Percentiles rank a stretch among this genome's conserved stretches.
phyloP scores from a whole-genome alignment of 2,888 invertebrate genomes.

The Drosophila silvestris region DNA sequence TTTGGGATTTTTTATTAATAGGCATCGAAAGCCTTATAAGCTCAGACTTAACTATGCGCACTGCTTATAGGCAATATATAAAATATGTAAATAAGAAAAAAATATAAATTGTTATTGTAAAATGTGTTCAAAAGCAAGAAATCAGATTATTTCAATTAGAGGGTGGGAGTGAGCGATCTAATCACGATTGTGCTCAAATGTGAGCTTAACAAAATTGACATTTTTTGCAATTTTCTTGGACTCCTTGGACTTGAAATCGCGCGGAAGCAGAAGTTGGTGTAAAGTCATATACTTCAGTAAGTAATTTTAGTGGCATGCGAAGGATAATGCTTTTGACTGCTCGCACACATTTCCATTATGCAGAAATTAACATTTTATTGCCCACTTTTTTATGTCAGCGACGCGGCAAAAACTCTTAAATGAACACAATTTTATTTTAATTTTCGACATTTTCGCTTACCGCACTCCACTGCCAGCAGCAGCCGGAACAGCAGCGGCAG shows the following conservation, averaged over 20 bases:
- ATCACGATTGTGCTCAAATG: background rate
- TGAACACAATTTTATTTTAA: slow-evolving; percentile 67
- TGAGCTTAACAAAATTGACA: background rate
- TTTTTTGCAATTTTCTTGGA: background rate
- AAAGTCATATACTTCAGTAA: background rate
- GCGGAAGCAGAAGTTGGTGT: background rate
- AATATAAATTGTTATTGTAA: background rate
- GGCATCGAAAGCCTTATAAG: background rate
- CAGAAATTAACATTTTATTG: slow-evolving; percentile 52
- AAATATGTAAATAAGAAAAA: background rate
- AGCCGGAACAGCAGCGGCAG: background rate
- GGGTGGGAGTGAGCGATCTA: background rate
- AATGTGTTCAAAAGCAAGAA: background rate
- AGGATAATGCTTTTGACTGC: slow-evolving; percentile 22
- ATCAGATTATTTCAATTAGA: background rate
- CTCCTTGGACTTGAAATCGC: background rate
- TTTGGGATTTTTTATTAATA: background rate
- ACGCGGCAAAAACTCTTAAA: slow-evolving; percentile 46
- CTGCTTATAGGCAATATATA: background rate
- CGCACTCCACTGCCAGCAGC: slow-evolving; percentile 25
- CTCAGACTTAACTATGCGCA: background rate
- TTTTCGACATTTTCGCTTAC: slow-evolving; percentile 43
- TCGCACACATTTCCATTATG: slow-evolving; percentile 35
- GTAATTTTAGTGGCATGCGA: slow-evolving; percentile 12
- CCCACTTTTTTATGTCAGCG: slow-evolving; percentile 36